Evolutionary conservation across 2,888 invertebrate species (phyloP).

Genomic region (Carpatolechia fugitivella): DNA sequence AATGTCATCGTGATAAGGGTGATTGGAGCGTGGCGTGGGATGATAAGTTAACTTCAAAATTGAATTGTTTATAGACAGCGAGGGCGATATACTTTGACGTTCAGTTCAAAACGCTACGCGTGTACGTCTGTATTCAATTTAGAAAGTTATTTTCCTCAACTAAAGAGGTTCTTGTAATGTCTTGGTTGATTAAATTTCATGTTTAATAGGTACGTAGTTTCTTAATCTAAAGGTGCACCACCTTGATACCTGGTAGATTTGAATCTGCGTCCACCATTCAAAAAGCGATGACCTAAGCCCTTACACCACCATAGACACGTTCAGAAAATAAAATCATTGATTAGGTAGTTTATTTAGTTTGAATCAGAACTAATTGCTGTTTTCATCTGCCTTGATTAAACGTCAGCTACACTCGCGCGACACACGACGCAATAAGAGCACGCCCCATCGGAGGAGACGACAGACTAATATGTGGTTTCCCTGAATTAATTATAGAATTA

Average conservation of each 20-base stretch:
- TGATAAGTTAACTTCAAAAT: background rate
- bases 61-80: background rate
- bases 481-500: background rate
- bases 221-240: too few relatives aligned
- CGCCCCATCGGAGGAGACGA: background rate
- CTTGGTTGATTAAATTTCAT: too few relatives aligned
- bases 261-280: too few relatives aligned
- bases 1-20: conserved; percentile 2
- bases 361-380: background rate
- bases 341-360: background rate
- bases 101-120: too few relatives aligned
- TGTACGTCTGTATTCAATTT: too few relatives aligned
- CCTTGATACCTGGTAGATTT: too few relatives aligned
- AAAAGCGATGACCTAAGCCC: too few relatives aligned
- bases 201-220: too few relatives aligned
- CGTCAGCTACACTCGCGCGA: background rate
- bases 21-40: background rate
- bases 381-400: background rate
- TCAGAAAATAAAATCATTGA: background rate
- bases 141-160: too few relatives aligned
- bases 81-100: background rate
- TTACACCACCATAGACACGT: too few relatives aligned
- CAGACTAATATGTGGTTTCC: background rate
- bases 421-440: background rate
- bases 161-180: too few relatives aligned